Base-by-base conservation (phyloP, 1,140 invertebrate genomes). In the Sipha flava region DNA sequence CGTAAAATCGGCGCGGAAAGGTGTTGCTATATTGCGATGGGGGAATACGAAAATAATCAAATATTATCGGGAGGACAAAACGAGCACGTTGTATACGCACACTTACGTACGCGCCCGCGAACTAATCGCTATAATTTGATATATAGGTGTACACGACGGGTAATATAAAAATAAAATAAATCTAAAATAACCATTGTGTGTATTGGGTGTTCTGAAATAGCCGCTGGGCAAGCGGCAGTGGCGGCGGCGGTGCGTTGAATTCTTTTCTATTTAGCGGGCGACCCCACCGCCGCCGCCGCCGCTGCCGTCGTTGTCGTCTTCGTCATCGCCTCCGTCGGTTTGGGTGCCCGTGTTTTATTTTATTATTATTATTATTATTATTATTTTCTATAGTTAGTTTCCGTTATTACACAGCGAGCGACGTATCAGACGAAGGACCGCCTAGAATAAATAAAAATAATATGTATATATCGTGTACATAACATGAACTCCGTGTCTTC, bases 81-180 rank as follows among this genome's bases (percentile, higher is more conserved):
- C 62, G 62, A 66, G 62, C 62, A 16, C 62, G 34, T 66, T 66
- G 62, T 66, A 66, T 66, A 40, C 10, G 40, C n/a, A n/a, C n/a
- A n/a, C n/a, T n/a, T n/a, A 14, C n/a, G 18, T n/a, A 49, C 59
- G 29, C 57, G 57, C 34, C 40, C 12, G 62, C 62, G 31, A 66
- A 66, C 64, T 66, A 70, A 70, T 70, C 66, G 66, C 23, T 18
- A 29, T 29, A 23, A 70, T 29, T 70, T 70, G 54, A 59, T 23
- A 23, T 52, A 43, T 23, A 26, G 37, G 40, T 45, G 57, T 62
- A 62, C 23, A 66, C 64, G 21, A 66, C 64, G 3, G 37, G 64
- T 21, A 66, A 66, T 70, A 77, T 77, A 54, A 77, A 77, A 77
- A 77, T 73, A 73, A 73, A 73, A 73, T 77, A 77, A 77, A 77